Evolutionary conservation across 2,797 vertebrate genomes (phyloP).

Genomic region (Amniataba percoides): DNA sequence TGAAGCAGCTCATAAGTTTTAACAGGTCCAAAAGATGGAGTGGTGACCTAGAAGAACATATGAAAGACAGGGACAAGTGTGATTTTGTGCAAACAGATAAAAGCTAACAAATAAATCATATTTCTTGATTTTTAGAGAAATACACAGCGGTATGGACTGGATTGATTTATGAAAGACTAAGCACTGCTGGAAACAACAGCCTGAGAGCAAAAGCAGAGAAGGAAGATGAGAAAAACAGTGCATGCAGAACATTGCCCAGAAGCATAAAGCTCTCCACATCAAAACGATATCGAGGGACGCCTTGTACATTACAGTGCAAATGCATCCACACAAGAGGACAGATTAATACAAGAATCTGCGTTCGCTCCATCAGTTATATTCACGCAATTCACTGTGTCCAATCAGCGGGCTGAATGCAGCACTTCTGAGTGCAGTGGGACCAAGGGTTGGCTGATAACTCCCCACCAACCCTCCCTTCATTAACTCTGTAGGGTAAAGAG

Average conservation of each 20-base stretch:
- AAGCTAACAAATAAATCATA: not conserved
- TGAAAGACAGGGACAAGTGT: not conserved
- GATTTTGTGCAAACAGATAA: not conserved
- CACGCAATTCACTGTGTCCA: conserved; percentile 50
- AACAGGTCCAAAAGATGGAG: conserved; percentile 88
- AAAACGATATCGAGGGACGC: conserved; percentile 31
- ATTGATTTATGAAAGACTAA: not conserved
- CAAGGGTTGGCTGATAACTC: conserved; percentile 28
- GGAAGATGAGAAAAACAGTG: conserved; percentile 7
- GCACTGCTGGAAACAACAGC: conserved; percentile 14
- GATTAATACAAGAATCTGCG: conserved; percentile 52
- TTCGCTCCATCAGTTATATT: conserved; percentile 54
- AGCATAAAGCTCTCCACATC: conserved; percentile 13
- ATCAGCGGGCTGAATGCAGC: conserved; percentile 51
- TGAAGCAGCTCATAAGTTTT: conserved; percentile 92
- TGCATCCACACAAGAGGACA: conserved; percentile 53
- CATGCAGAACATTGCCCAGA: conserved; percentile 13
- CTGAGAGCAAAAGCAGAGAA: conserved; percentile 12
- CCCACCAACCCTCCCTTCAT: conserved; percentile 56
- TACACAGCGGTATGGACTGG: not conserved
- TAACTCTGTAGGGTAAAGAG: conserved; percentile 61
- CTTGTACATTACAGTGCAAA: conserved; percentile 53
- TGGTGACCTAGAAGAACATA: conserved; percentile 83
- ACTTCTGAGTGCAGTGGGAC: conserved; percentile 42
- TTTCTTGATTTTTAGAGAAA: conserved; percentile 8